phyloP scores from a whole-genome alignment of 2,797 vertebrate species.

The Myotis vivesi region DNA sequence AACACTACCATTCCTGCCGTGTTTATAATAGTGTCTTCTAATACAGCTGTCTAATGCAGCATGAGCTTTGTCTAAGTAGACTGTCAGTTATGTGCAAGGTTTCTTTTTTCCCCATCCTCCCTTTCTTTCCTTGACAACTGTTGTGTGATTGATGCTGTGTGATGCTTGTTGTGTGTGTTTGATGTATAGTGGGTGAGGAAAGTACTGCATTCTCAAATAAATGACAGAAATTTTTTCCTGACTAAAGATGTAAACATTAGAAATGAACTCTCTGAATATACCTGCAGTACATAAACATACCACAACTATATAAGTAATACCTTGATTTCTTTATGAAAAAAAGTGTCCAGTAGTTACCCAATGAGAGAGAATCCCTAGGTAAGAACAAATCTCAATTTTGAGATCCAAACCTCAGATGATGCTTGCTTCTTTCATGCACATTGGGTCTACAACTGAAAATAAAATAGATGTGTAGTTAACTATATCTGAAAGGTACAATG shows the following conservation, averaged over 20 bases:
- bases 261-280: background rate
- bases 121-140: background rate
- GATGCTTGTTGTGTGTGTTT: constrained; percentile 19
- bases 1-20: background rate
- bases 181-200: constrained; percentile 36
- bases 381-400: constrained; percentile 34
- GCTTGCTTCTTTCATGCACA: background rate
- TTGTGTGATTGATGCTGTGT: constrained; percentile 27
- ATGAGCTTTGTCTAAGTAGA: background rate
- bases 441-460: constrained; percentile 20
- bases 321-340: constrained; percentile 39
- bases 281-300: background rate
- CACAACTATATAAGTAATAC: constrained; percentile 22
- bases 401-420: constrained; percentile 30
- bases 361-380: constrained; percentile 30
- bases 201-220: constrained; percentile 39
- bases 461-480: background rate
- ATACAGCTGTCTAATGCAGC: background rate
- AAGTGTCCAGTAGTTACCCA: constrained; percentile 8
- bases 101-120: background rate
- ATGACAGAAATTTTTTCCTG: background rate
- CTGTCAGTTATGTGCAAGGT: background rate
- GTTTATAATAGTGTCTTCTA: background rate
- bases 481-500: background rate
- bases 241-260: constrained; percentile 40